Percentiles rank a stretch among this genome's conserved stretches.
Evolutionary conservation across 2,888 invertebrate genomes (phyloP).

Genomic region (Archaeoteleia sp.): DNA sequence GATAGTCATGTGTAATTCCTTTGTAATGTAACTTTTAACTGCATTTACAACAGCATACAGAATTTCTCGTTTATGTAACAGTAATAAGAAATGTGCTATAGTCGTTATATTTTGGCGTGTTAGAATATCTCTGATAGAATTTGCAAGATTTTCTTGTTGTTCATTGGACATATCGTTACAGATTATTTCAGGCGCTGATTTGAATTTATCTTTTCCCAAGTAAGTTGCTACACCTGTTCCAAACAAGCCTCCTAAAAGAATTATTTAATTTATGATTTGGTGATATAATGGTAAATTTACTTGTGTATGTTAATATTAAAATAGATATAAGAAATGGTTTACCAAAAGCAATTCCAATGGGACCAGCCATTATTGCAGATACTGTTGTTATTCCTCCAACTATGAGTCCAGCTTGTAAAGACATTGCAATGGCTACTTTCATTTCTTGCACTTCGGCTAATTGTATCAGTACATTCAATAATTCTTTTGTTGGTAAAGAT

Average conservation of each 20-base stretch:
- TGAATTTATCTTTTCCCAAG: constrained; percentile 21
- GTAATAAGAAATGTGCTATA: constrained; percentile 26
- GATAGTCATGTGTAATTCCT: constrained; percentile 8
- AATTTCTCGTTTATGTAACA: constrained; percentile 29
- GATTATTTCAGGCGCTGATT: constrained; percentile 40
- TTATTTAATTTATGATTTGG: no score
- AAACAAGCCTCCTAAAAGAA: constrained; percentile 33
- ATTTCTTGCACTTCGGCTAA: constrained; percentile 33
- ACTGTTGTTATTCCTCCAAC: constrained; percentile 34
- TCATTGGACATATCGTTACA: constrained; percentile 19
- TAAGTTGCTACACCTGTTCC: constrained; percentile 29
- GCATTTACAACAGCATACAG: constrained; percentile 11
- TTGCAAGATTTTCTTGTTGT: constrained; percentile 32
- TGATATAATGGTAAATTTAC: no score
- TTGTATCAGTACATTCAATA: constrained; percentile 33
- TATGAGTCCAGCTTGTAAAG: constrained; percentile 34
- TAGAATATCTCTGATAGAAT: constrained; percentile 26
- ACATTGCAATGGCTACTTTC: constrained; percentile 25
- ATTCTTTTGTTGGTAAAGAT: constrained; percentile 27
- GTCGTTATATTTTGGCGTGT: constrained; percentile 42
- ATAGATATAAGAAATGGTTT: no score
- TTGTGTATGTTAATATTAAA: no score
- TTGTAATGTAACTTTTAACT: constrained; percentile 7
- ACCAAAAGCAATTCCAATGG: constrained; percentile 37
- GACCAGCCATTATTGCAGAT: constrained; percentile 32